A percentile compares a stretch with the other conserved stretches of the same genome.
Conservation (phyloP, 2,888 invertebrate species). For the Argyresthia albistria region DNA sequence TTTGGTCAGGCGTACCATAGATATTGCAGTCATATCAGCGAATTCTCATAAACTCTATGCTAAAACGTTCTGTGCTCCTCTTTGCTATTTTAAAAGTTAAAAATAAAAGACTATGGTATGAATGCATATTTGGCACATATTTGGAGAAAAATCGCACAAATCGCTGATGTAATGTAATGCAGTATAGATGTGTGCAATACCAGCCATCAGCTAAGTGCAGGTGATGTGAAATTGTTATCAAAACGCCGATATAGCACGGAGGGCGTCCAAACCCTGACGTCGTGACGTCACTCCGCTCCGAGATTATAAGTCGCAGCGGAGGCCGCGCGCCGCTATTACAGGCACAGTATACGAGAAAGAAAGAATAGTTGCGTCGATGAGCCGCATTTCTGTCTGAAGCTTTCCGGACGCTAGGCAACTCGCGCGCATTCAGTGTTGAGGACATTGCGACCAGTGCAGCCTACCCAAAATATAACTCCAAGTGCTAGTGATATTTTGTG, state of each 20-base stretch:
- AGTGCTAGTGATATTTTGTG: slow-evolving; percentile 43
- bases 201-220: slow-evolving; percentile 19
- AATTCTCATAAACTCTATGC: background rate
- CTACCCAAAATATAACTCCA: slow-evolving; percentile 15
- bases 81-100: no score
- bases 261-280: background rate
- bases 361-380: background rate
- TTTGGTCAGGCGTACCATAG: no score
- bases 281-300: slow-evolving; percentile 44
- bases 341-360: slow-evolving; percentile 19
- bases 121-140: no score
- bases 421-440: slow-evolving; percentile 16
- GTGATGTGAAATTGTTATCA: slow-evolving; percentile 25
- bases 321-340: slow-evolving; percentile 57
- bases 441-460: slow-evolving; percentile 17
- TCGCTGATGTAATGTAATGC: no score
- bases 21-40: background rate
- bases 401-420: background rate
- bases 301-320: slow-evolving; percentile 47
- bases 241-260: no score
- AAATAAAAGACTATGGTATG: no score
- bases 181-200: no score
- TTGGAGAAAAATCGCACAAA: background rate
- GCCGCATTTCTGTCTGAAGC: background rate
- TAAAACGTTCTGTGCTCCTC: no score